These are phyloP conservation scores for Drosophila borealis DNA, from an alignment of 2,888 invertebrate genomes.

Conservation along the genomic window DNA sequence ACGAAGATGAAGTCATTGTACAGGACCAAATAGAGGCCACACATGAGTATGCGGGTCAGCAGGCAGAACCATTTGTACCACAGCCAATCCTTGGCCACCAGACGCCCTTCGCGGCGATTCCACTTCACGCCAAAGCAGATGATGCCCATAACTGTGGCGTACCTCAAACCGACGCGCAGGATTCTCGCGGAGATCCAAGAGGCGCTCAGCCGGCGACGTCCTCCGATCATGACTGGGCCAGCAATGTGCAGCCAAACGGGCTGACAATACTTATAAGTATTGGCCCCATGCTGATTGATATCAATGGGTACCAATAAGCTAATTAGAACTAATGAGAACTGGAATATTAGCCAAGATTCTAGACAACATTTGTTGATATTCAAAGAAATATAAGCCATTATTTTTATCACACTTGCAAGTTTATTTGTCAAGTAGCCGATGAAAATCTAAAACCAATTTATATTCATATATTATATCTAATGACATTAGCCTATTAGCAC, in stretches of 20 bases:
- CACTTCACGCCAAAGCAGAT: conserved; percentile 42
- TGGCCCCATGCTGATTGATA: neutral
- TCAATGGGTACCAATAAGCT: conserved; percentile 18
- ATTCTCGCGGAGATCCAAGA: conserved; percentile 40
- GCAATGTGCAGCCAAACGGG: neutral
- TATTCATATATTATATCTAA: neutral
- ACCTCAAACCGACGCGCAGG: conserved; percentile 35
- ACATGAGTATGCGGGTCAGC: conserved; percentile 21
- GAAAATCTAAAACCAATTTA: neutral
- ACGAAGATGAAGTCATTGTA: neutral
- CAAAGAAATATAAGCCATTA: neutral
- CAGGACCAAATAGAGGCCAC: neutral
- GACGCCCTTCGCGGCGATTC: conserved; percentile 13
- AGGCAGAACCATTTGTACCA: conserved; percentile 49
- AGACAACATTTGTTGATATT: neutral
- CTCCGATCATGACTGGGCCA: conserved; percentile 54
- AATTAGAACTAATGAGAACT: conserved; percentile 34
- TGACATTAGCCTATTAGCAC: too few relatives aligned
- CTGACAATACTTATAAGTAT: neutral
- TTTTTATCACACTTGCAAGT: neutral
- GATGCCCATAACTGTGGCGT: conserved; percentile 55
- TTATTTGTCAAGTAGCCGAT: neutral
- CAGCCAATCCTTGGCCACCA: conserved; percentile 28
- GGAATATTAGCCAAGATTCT: too few relatives aligned
- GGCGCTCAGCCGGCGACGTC: conserved; percentile 27